Evolutionary conservation across 2,797 vertebrate species (phyloP).

Genomic region (Threskiornis aethiopicus): DNA sequence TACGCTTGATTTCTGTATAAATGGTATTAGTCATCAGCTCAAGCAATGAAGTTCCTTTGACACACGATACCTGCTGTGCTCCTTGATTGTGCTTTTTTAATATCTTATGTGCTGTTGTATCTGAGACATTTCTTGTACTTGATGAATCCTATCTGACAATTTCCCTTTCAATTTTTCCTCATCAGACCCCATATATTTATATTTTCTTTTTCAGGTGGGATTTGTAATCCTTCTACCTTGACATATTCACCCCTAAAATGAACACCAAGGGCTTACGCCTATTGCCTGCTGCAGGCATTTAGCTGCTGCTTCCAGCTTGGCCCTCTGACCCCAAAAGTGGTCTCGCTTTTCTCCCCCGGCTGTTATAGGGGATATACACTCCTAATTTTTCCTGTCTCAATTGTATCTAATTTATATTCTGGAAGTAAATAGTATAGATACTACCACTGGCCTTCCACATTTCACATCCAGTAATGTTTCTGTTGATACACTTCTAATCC

Average conservation of each 20-base stretch:
- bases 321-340: background rate
- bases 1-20: background rate
- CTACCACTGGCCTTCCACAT: background rate
- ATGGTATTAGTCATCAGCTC: background rate
- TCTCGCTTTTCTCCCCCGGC: background rate
- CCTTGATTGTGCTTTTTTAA: background rate
- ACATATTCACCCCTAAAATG: background rate
- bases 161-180: background rate
- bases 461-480: background rate
- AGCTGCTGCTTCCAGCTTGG: background rate
- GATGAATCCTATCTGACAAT: background rate
- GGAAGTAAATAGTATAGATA: background rate
- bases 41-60: background rate
- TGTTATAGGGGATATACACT: background rate
- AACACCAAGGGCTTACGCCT: background rate
- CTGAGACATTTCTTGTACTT: background rate
- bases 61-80: background rate
- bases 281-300: background rate
- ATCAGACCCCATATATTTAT: background rate
- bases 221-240: background rate
- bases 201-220: background rate
- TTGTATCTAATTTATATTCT: background rate
- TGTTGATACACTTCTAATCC: background rate
- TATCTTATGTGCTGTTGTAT: accelerated
- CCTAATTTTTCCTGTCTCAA: background rate